Percentiles rank a stretch among this genome's conserved stretches.
phyloP scores from a whole-genome alignment of 2,113 vertebrate genomes.

The Illadopsis cleaveri region DNA sequence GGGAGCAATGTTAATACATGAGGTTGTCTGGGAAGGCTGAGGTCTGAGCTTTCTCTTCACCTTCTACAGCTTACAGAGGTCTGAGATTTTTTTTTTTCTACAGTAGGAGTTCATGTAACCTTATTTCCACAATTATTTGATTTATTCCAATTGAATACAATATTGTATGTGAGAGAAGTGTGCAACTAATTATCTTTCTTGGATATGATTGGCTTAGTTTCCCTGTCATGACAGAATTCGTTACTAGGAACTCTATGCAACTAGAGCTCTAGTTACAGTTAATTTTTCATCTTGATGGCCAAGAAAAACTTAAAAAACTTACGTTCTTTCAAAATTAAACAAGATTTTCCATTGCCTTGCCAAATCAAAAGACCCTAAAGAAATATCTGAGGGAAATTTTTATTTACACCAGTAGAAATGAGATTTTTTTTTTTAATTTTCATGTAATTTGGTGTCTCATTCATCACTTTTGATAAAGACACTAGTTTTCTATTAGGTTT shows the following conservation, averaged over 20 bases:
- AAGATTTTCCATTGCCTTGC: not conserved
- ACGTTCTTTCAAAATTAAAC: not conserved
- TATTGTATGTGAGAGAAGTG: not conserved
- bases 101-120: not conserved
- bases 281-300: not conserved
- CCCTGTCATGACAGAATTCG: not conserved
- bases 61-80: not conserved
- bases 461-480: not conserved
- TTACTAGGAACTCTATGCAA: not conserved
- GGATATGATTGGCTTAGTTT: not conserved
- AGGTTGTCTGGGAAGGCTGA: not conserved
- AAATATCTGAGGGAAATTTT: not conserved
- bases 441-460: not conserved
- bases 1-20: not conserved
- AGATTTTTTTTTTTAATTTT: not conserved
- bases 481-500: not conserved
- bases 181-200: constrained; percentile 3
- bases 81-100: not conserved
- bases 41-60: not conserved
- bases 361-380: not conserved
- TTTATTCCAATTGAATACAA: not conserved
- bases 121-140: constrained; percentile 15
- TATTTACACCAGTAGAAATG: not conserved
- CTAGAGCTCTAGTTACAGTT: not conserved
- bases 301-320: not conserved